Base-by-base conservation (phyloP, 2,797 vertebrate genomes). In the Syncerus caffer region DNA sequence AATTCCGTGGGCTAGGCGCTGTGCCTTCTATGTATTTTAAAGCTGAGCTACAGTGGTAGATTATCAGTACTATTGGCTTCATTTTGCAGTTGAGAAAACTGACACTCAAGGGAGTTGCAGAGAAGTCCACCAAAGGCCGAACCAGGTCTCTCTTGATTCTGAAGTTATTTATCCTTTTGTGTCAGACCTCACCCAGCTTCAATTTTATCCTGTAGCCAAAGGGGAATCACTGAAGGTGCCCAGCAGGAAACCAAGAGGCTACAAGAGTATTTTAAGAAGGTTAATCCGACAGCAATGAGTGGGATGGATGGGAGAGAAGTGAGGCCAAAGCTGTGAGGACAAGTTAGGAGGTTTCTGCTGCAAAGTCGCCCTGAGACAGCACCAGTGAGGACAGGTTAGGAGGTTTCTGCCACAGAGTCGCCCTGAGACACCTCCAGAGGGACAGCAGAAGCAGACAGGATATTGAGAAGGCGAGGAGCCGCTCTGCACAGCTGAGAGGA, bases 331-430 rank as follows among this genome's bases (percentile, higher is more conserved):
- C 29, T 12, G 21, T 27, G 55, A 57, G 89, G 27, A 57, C 14
- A 25, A 71, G 19, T 15, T 19, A 55, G 23, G 60, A 67, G 38
- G 7, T 45, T 12, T 15, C 3, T 34, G 38, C 25, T 5, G 7
- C 25, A 16, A 17, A 67, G 64, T 34, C 9, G 0, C 64, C 0
- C 4, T 11, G 64, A 67, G n/a, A 34, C 5, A 67, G n/a, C 5
- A 6, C 42, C 42, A 42, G 14, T 27, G 55, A 57, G 89, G 27
- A 57, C 14, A 25, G 71, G 19, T 15, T 19, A 53, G 23, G 55
- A 67, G 38, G 7, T 45, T 12, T 15, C 3, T 34, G 38, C 29
- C 7, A 10, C 25, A 16, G n/a, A 67, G 64, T 34, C 9, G 0
- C 64, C 0, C 4, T 12, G 64, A 67, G n/a, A 34, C 5, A 67